Base-by-base conservation (phyloP, 2,888 invertebrate genomes). In the Nesidiocoris tenuis region DNA sequence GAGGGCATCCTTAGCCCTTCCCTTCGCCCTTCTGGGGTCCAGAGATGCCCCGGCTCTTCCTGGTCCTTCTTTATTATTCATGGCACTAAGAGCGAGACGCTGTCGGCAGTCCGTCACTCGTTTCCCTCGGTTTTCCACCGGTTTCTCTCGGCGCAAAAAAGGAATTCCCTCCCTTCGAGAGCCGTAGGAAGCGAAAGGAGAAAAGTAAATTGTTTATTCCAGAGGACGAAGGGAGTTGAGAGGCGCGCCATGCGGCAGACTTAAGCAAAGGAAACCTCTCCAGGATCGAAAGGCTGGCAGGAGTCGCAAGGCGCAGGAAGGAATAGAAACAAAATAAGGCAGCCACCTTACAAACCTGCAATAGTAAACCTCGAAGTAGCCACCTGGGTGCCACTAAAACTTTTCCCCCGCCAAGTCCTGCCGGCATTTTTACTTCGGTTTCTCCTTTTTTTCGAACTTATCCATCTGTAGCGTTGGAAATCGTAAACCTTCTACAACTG, bases 11-110 rank as follows among this genome's bases (percentile, higher is more conserved):
- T n/a, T n/a, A n/a, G n/a, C n/a, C n/a, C n/a, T n/a, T n/a, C n/a
- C n/a, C n/a, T n/a, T n/a, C n/a, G n/a, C n/a, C n/a, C n/a, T n/a
- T n/a, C n/a, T n/a, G n/a, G n/a, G n/a, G n/a, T n/a, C n/a, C n/a
- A 12, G 18, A 18, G 65, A 24, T 12, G 39, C 39, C 39, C 39
- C 3, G 64, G 17, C 23, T n/a, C 39, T 63, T 39, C 39, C 5
- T 39, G 39, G 39, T 39, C 39, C 39, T 75, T 24, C 57, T 75
- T 75, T 77, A 77, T 77, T 74, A 77, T 77, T 77, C 77, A 77
- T 77, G 74, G 63, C 57, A 1, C 74, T 77, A 77, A 77, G 77
- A 77, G 77, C 77, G 56, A 74, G 74, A 63, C 75, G 66, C 68
- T 77, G 77, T 77, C 64, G 56, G 70, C 76, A 70, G 70, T 76